Percentiles rank a stretch among this genome's conserved stretches.
phyloP scores from a whole-genome alignment of 2,797 vertebrate genomes.

The Chrysolophus pictus region DNA sequence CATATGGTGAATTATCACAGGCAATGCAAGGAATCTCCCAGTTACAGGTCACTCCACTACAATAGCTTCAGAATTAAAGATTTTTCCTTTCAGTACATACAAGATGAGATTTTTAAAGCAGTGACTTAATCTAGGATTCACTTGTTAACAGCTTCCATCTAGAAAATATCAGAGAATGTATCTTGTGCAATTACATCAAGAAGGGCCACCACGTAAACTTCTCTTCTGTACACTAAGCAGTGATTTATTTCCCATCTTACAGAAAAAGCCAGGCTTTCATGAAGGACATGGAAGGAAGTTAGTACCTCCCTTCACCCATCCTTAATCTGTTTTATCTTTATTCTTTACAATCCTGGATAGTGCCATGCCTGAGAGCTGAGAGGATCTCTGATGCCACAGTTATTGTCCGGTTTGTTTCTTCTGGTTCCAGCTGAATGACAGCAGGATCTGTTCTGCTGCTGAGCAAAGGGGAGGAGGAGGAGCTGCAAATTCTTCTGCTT shows the following conservation, averaged over 20 bases:
- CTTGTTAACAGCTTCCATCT: not conserved
- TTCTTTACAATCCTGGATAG: slow-evolving; percentile 44
- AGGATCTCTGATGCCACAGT: slow-evolving; percentile 20
- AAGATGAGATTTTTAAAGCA: slow-evolving; percentile 29
- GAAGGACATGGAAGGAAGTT: slow-evolving; percentile 27
- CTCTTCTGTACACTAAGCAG: not conserved
- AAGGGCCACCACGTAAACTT: not conserved
- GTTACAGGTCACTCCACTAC: slow-evolving; percentile 64
- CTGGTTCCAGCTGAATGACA: slow-evolving; percentile 47
- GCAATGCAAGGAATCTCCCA: slow-evolving; percentile 50
- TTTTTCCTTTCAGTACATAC: slow-evolving; percentile 19
- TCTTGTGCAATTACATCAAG: not conserved
- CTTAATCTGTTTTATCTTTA: slow-evolving; percentile 56
- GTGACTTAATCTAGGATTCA: not conserved
- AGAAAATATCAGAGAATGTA: slow-evolving; percentile 31
- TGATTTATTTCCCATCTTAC: slow-evolving; percentile 18
- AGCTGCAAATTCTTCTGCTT: slow-evolving; percentile 17
- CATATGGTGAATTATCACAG: slow-evolving; percentile 57
- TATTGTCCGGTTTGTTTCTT: slow-evolving; percentile 45
- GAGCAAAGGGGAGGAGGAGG: slow-evolving; percentile 34
- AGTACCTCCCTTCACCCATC: slow-evolving; percentile 7
- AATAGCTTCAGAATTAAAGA: slow-evolving; percentile 43
- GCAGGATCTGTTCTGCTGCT: slow-evolving; percentile 26
- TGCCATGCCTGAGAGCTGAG: not conserved
- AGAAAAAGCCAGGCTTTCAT: slow-evolving; percentile 36